Evolutionary conservation across 1,140 invertebrate genomes (phyloP).

Genomic region (Sipha flava): DNA sequence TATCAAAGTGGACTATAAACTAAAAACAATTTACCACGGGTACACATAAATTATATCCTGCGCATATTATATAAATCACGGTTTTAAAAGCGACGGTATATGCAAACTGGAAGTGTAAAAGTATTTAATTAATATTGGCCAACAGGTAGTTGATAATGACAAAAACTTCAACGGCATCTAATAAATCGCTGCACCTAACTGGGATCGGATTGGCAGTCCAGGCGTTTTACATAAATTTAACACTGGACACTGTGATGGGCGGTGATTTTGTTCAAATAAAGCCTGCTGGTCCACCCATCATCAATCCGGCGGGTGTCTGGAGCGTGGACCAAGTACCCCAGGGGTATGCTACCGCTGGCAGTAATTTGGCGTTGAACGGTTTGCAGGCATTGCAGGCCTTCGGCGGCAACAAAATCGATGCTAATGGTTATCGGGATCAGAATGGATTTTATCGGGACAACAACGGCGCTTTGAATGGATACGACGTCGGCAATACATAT

Average conservation of each 20-base stretch:
- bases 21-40: not conserved
- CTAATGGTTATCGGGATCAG: conserved; percentile 35
- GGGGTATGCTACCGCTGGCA: conserved; percentile 19
- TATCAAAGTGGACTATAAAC: not conserved
- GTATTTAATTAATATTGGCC: not conserved
- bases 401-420: conserved; percentile 29
- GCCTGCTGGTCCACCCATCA: conserved; percentile 34
- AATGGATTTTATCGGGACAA: conserved; percentile 37
- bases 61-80: not conserved
- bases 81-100: not conserved
- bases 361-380: conserved; percentile 31
- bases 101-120: not conserved
- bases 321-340: conserved; percentile 20
- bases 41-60: not conserved
- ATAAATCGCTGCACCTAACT: conserved; percentile 36
- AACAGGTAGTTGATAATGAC: conserved; percentile 18
- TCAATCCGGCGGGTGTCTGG: conserved; percentile 35
- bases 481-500: conserved; percentile 37
- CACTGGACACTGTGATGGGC: conserved; percentile 34
- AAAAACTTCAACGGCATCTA: conserved; percentile 28
- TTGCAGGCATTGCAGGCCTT: conserved; percentile 26
- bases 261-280: conserved; percentile 34
- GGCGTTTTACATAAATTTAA: conserved; percentile 37
- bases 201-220: conserved; percentile 36
- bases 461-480: conserved; percentile 35